Evolutionary conservation across 2,888 invertebrate species (phyloP).

Genomic region (Colostygia pectinataria): DNA sequence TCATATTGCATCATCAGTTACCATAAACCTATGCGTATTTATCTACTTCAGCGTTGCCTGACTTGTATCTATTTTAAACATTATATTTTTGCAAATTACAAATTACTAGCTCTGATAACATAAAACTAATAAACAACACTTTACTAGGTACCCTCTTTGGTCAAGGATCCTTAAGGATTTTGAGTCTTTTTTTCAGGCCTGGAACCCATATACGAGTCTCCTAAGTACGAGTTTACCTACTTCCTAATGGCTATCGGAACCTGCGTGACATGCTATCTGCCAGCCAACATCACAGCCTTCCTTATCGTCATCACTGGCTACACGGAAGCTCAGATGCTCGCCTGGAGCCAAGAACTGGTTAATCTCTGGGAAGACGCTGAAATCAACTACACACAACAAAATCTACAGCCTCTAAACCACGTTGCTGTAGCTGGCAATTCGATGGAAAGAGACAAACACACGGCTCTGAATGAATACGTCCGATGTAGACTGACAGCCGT

Average conservation of each 20-base stretch:
- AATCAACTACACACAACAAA: slow-evolving; percentile 24
- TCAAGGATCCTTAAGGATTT: too few species aligned
- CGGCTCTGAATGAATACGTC: slow-evolving; percentile 35
- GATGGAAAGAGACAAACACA: slow-evolving; percentile 29
- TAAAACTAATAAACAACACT: too few species aligned
- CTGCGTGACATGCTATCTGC: slow-evolving; percentile 43
- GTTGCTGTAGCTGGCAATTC: background rate
- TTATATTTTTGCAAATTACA: too few species aligned
- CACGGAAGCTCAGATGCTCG: slow-evolving; percentile 56
- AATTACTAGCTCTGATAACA: too few species aligned
- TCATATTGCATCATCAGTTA: too few species aligned
- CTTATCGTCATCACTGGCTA: slow-evolving; percentile 55
- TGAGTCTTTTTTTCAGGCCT: slow-evolving; percentile 49
- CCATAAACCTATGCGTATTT: too few species aligned
- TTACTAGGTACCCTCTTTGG: too few species aligned
- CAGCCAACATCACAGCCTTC: slow-evolving; percentile 51
- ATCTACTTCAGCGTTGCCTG: too few species aligned
- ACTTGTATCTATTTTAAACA: too few species aligned
- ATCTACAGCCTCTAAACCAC: background rate
- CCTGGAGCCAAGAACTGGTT: slow-evolving; percentile 52
- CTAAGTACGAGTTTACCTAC: slow-evolving; percentile 55
- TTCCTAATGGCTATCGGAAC: slow-evolving; percentile 34
- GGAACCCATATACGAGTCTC: slow-evolving; percentile 55
- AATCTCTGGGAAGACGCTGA: slow-evolving; percentile 52
- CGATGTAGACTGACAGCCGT: slow-evolving; percentile 36